These are phyloP conservation scores for Porites divaricata DNA, from an alignment of 92 coral and sea anemone species.

Conservation along the genomic window DNA sequence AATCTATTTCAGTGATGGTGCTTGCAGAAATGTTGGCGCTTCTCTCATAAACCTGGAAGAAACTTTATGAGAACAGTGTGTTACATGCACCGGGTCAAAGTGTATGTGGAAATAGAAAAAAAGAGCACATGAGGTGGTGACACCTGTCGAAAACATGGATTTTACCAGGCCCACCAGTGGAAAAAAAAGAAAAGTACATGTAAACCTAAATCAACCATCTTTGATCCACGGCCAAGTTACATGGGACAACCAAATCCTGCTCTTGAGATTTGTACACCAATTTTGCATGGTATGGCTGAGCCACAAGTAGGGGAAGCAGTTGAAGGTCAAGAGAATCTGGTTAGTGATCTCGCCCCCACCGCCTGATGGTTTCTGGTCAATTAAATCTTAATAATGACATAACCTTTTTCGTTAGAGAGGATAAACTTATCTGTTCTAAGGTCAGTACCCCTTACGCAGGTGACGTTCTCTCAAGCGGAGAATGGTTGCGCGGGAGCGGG, in stretches of 20 bases:
- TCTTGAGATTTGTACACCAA: neutral
- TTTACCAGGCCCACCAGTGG: conserved; percentile 20
- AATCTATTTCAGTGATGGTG: conserved; percentile 26
- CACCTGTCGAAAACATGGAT: conserved; percentile 11
- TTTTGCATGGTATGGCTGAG: neutral
- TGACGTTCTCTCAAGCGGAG: too few species aligned
- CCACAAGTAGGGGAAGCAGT: too few species aligned
- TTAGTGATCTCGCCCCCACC: too few species aligned
- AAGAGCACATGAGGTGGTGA: conserved; percentile 17
- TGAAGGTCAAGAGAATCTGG: conserved; percentile 1
- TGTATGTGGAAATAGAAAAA: conserved; percentile 24
- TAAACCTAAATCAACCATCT: neutral
- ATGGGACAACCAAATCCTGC: neutral
- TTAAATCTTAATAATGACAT: too few species aligned
- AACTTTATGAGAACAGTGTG: conserved; percentile 20
- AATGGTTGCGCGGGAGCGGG: too few species aligned
- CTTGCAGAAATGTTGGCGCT: conserved; percentile 36
- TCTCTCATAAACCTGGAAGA: conserved; percentile 37
- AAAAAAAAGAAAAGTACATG: conserved; percentile 9
- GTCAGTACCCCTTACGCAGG: too few species aligned
- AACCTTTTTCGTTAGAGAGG: too few species aligned
- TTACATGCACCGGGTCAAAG: conserved; percentile 34
- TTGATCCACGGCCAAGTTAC: conserved; percentile 6
- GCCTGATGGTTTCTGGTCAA: too few species aligned
- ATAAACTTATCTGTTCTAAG: too few species aligned